Evolutionary conservation across 23 tunicate genomes (phyloP).

Genomic region (Styela clava): DNA sequence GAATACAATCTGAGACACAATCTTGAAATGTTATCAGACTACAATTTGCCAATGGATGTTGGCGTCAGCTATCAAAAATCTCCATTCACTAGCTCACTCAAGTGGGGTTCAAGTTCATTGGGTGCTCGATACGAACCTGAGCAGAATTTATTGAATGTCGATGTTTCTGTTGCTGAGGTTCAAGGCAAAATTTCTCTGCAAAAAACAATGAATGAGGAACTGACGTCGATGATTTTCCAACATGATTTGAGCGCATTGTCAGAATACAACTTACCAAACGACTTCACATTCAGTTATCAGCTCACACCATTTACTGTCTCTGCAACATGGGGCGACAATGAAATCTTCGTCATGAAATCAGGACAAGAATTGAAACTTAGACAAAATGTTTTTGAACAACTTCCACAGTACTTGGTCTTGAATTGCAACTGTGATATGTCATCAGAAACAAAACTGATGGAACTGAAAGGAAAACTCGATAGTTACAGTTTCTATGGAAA

Average conservation of each 20-base stretch:
- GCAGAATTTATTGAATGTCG: neutral
- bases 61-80: neutral
- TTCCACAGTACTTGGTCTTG: neutral
- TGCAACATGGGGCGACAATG: neutral
- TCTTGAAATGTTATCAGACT: neutral
- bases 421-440: neutral
- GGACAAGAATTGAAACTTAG: neutral
- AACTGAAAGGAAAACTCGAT: neutral
- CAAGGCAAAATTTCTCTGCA: neutral
- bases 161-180: neutral
- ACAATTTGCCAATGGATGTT: neutral
- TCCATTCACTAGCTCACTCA: neutral
- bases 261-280: neutral
- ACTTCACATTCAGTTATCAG: neutral
- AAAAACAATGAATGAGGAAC: neutral
- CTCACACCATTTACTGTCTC: neutral
- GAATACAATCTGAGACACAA: constrained; percentile 7
- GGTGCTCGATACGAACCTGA: neutral
- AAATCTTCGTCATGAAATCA: neutral
- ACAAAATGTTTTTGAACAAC: neutral
- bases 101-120: neutral
- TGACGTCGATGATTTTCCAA: neutral
- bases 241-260: neutral
- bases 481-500: neutral
- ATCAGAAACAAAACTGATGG: neutral